Evolutionary conservation across 2,888 invertebrate genomes (phyloP).

Genomic region (Lasioglossum morio): DNA sequence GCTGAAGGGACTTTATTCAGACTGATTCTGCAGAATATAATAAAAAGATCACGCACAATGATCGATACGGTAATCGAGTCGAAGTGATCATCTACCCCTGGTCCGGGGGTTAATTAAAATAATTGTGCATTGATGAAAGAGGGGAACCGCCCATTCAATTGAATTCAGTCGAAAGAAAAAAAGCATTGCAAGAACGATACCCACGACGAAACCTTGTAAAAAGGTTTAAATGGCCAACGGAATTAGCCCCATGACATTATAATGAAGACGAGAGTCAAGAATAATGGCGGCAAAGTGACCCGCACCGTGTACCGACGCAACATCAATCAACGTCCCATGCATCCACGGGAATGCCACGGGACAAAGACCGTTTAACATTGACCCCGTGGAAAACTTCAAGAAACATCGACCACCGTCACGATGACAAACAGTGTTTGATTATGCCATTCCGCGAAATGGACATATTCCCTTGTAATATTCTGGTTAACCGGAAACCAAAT

Average conservation of each 20-base stretch:
- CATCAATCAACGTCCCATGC: constrained; percentile 72
- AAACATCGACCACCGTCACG: constrained; percentile 59
- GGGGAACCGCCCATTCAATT: constrained; percentile 11
- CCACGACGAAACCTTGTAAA: constrained; percentile 55
- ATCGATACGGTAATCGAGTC: background rate
- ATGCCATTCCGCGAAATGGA: constrained; percentile 19
- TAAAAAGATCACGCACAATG: background rate
- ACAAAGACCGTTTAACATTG: constrained; percentile 65
- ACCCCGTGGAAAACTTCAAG: constrained; percentile 57
- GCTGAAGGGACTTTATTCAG: background rate
- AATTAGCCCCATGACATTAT: constrained; percentile 71
- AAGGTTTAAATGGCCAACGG: constrained; percentile 64
- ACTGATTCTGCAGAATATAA: background rate
- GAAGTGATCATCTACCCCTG: background rate
- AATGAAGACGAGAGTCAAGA: constrained; percentile 74
- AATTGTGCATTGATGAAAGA: constrained; percentile 18
- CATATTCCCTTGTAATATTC: background rate
- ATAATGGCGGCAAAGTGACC: constrained; percentile 74
- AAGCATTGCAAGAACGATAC: constrained; percentile 42
- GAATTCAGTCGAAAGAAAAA: constrained; percentile 21
- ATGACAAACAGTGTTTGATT: constrained; percentile 61
- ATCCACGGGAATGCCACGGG: constrained; percentile 50
- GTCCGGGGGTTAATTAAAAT: constrained; percentile 22
- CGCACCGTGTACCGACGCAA: constrained; percentile 59
- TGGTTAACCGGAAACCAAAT: background rate